Evolutionary conservation across 2,797 vertebrate genomes (phyloP).

Genomic region (Bradypus variegatus): DNA sequence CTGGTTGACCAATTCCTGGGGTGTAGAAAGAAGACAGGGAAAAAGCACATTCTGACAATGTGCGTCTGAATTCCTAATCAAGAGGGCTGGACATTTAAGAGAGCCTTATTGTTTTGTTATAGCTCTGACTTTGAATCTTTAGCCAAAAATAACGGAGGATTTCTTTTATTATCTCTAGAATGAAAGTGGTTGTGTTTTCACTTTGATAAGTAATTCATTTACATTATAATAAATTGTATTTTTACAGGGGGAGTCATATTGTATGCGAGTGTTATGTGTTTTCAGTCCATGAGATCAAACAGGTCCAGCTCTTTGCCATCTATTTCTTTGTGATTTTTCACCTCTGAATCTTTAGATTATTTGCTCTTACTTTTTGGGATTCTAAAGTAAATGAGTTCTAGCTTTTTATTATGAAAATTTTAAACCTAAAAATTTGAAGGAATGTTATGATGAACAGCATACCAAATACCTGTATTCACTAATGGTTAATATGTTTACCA

Average conservation of each 20-base stretch:
- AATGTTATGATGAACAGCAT: not conserved
- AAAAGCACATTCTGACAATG: not conserved
- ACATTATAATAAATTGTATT: not conserved
- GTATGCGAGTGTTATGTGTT: not conserved
- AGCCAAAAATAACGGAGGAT: not conserved
- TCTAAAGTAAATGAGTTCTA: not conserved
- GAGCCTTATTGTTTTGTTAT: not conserved
- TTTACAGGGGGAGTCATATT: not conserved
- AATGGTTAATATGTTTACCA: not conserved
- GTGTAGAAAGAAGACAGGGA: not conserved
- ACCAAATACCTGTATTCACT: not conserved
- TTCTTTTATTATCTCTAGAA: not conserved
- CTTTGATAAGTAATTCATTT: not conserved
- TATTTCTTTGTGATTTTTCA: not conserved
- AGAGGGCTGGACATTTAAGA: not conserved
- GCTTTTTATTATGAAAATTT: not conserved
- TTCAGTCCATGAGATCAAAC: not conserved
- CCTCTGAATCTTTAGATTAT: not conserved
- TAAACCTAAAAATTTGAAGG: not conserved
- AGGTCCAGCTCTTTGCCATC: not conserved
- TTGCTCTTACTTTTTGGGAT: not conserved
- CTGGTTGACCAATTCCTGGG: not conserved
- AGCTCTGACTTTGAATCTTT: not conserved
- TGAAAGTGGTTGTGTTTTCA: not conserved
- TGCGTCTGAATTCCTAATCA: not conserved